phyloP scores from a whole-genome alignment of 2,113 vertebrate species.

The Andinoacara biseriatus region DNA sequence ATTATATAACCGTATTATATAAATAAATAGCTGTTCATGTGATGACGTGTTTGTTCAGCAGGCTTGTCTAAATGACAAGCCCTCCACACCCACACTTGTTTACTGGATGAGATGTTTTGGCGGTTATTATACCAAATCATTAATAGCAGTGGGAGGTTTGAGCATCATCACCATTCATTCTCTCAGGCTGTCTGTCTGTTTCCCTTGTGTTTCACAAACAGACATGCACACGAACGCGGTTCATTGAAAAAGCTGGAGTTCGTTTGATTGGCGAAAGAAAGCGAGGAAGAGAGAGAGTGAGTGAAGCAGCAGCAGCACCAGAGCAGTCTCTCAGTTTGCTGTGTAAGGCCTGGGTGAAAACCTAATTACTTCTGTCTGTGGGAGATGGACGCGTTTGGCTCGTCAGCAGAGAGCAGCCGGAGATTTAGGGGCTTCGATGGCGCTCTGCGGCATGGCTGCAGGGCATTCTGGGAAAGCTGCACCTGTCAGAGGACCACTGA shows the following conservation, averaged over 20 bases:
- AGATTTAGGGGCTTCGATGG: constrained; percentile 45
- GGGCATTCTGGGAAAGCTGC: constrained; percentile 65
- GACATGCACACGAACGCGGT: background rate
- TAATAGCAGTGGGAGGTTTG: constrained; percentile 43
- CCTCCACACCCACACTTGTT: constrained; percentile 42
- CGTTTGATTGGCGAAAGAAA: constrained; percentile 34
- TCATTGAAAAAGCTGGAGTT: background rate
- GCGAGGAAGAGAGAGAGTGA: background rate
- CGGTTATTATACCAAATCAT: constrained; percentile 43
- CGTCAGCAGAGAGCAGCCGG: constrained; percentile 58
- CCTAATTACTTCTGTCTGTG: constrained; percentile 51
- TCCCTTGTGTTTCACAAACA: background rate
- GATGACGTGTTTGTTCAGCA: constrained; percentile 33
- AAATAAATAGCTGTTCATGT: constrained; percentile 41
- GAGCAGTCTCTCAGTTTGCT: constrained; percentile 31
- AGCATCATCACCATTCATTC: constrained; percentile 16
- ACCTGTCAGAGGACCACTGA: constrained; percentile 66
- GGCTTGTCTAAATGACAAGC: constrained; percentile 33
- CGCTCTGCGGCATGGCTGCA: constrained; percentile 47
- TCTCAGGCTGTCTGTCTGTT: background rate
- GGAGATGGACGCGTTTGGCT: constrained; percentile 65
- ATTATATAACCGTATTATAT: constrained; percentile 44
- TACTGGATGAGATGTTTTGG: constrained; percentile 43
- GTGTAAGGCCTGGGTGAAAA: constrained; percentile 52
- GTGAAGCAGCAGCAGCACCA: background rate